Evolutionary conservation across 2,113 vertebrate species (phyloP).

Genomic region (Ptilonorhynchus violaceus): DNA sequence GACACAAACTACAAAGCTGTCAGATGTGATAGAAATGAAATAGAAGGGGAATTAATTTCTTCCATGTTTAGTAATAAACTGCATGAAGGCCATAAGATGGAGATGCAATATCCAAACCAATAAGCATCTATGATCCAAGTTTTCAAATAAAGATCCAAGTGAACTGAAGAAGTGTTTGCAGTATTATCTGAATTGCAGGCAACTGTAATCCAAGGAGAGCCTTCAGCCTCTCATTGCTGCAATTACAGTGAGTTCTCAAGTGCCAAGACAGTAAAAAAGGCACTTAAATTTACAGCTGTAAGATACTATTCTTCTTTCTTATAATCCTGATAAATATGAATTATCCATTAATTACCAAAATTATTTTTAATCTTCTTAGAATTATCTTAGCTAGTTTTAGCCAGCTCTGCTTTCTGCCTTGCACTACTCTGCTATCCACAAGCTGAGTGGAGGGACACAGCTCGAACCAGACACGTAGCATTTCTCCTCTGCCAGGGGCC

Average conservation of each 20-base stretch:
- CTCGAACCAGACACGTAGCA: accelerated
- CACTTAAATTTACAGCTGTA: neutral
- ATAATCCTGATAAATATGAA: neutral
- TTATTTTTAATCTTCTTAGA: conserved; percentile 9
- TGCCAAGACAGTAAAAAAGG: neutral
- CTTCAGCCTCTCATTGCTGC: neutral
- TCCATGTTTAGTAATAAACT: conserved; percentile 30
- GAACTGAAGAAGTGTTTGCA: neutral
- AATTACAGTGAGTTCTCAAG: neutral
- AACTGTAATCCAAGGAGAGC: neutral
- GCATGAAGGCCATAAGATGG: neutral
- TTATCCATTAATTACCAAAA: conserved; percentile 28
- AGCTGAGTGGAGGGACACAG: neutral
- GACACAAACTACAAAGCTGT: neutral
- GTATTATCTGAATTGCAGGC: neutral
- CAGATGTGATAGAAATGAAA: conserved; percentile 20
- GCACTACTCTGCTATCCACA: neutral
- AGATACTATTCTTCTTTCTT: neutral
- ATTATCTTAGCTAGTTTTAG: neutral
- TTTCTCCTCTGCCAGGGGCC: neutral
- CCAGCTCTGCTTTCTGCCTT: neutral
- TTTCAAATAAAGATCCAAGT: neutral
- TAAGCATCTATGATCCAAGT: neutral
- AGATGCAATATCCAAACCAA: neutral
- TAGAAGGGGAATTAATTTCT: neutral